Base-by-base conservation (phyloP, 2,888 invertebrate genomes). In the Lithophane ornitopus region DNA sequence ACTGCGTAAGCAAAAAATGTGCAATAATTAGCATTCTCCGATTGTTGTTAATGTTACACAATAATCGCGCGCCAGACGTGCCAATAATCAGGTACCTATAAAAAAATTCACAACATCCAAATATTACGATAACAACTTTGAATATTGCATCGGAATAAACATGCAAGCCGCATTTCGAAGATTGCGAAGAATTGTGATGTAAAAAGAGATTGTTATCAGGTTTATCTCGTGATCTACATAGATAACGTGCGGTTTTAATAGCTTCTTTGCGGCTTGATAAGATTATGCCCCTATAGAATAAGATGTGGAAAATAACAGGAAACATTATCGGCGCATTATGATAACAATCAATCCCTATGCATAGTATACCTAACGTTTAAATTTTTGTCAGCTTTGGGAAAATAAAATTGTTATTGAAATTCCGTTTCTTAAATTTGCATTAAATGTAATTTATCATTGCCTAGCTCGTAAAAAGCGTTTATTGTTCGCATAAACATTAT, bases 181-280 rank as follows among this genome's bases (percentile, higher is more conserved):
- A 81, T n/a, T n/a, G n/a, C n/a, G n/a, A n/a, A n/a, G n/a, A 80
- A 65, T 22, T 7, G 2, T 39, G 2, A 58, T 41, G 4, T 52
- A 41, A 7, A 56, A 7, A 58, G 2, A 68, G 69, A 82, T 82
- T n/a, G 22, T 12, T 66, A 70, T 62, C 72, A 62, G 12, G 6
- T 52, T 66, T 81, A 61, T 75, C 49, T 4, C 2, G 0, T 76
- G 56, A 81, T 81, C 44, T 34, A 22, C 16, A 28, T 34, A 41
- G 76, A 78, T 76, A 56, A 63, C 34, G 1, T 9, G 56, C 14
- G 0, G 14, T 19, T 28, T 56, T 19, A 75, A 62, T 49, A 56
- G n/a, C 41, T 56, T 62, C 22, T 62, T 56, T 44, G 39, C 0
- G 22, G 16, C 28, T 61, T 22, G 75, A 75, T 78, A 62, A 62